A percentile compares a stretch with the other conserved stretches of the same genome.
phyloP scores from a whole-genome alignment of 2,113 vertebrate genomes.

The Tor tambroides region DNA sequence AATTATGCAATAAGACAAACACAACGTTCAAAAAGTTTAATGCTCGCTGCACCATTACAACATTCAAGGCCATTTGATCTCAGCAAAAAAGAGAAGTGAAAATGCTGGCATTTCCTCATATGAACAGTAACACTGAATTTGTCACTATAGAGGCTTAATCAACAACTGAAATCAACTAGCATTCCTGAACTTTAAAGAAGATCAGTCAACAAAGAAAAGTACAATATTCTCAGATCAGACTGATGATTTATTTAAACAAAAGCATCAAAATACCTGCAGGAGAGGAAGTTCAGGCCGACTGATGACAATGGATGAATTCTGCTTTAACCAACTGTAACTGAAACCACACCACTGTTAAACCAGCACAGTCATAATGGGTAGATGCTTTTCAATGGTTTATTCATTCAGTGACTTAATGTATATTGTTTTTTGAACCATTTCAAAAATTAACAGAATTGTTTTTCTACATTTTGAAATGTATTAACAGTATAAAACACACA shows the following conservation, averaged over 20 bases:
- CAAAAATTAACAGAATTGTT: too few relatives aligned
- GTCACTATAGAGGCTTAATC: background rate
- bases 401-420: background rate
- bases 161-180: background rate
- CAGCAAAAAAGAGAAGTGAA: background rate
- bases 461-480: too few relatives aligned
- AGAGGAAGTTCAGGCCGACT: background rate
- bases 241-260: background rate
- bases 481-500: too few relatives aligned
- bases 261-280: background rate
- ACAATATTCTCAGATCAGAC: background rate
- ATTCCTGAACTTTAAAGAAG: background rate
- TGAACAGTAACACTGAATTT: background rate
- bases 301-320: background rate
- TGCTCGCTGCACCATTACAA: background rate
- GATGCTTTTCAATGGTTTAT: background rate
- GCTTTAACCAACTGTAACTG: background rate
- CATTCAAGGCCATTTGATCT: background rate
- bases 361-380: background rate
- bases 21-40: background rate
- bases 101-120: background rate
- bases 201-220: background rate
- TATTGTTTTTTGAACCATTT: too few relatives aligned
- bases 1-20: slow-evolving; percentile 5
- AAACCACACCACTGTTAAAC: background rate